phyloP scores from a whole-genome alignment of 2,888 invertebrate species.

The Sphecodes monilicornis region DNA sequence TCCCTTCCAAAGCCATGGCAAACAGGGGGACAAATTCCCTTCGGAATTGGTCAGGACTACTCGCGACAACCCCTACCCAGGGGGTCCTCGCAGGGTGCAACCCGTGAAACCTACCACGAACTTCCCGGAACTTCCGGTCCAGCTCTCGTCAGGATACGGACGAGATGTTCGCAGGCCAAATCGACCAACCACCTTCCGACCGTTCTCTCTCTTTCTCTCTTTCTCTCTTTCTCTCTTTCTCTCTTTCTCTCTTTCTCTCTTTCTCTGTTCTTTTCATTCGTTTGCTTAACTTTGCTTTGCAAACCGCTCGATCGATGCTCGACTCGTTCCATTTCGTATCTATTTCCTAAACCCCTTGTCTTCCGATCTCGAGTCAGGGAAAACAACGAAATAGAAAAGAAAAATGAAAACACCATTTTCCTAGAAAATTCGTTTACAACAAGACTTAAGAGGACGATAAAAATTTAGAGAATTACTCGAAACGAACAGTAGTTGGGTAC shows the following conservation, averaged over 20 bases:
- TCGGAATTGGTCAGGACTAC: neutral
- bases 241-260: too few species aligned
- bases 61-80: constrained; percentile 5
- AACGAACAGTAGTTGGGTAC: too few species aligned
- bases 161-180: neutral
- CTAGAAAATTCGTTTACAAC: neutral
- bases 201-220: too few species aligned
- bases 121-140: neutral
- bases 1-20: constrained; percentile 38
- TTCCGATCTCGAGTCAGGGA: neutral
- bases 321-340: neutral
- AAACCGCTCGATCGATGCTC: neutral
- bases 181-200: neutral
- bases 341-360: neutral
- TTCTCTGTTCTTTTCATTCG: neutral
- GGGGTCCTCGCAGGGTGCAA: neutral
- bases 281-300: neutral
- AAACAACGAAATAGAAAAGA: neutral
- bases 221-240: too few species aligned
- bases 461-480: neutral
- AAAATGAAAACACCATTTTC: neutral
- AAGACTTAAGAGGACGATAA: too few species aligned
- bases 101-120: neutral
- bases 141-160: neutral
- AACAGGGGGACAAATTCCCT: neutral